These are phyloP conservation scores for Hyaena hyaena DNA, from an alignment of 2,113 vertebrate species.

Conservation along the genomic window DNA sequence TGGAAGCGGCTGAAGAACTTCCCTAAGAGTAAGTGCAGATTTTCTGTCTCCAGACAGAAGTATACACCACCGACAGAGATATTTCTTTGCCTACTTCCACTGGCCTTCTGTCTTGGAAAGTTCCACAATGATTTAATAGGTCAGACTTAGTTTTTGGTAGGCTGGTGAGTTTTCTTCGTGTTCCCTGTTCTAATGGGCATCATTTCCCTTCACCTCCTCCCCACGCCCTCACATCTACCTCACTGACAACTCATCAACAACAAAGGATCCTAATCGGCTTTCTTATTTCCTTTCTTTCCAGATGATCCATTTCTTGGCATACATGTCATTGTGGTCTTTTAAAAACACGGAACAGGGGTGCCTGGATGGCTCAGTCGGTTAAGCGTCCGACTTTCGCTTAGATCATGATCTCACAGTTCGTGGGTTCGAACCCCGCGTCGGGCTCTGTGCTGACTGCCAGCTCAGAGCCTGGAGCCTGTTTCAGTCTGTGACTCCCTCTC, in stretches of 20 bases:
- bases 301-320: background rate
- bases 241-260: background rate
- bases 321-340: background rate
- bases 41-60: background rate
- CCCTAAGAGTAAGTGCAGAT: background rate
- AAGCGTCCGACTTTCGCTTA: too few relatives aligned
- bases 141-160: background rate
- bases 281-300: background rate
- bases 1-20: background rate
- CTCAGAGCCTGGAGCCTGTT: too few relatives aligned
- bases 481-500: too few relatives aligned
- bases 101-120: background rate
- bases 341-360: too few relatives aligned
- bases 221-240: background rate
- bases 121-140: background rate
- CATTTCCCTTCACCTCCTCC: background rate
- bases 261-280: too few relatives aligned
- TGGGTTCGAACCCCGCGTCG: too few relatives aligned
- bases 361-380: too few relatives aligned
- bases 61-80: accelerated
- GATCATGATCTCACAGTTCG: too few relatives aligned
- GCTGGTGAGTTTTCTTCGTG: background rate
- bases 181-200: background rate
- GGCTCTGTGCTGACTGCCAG: too few relatives aligned
- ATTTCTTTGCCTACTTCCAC: background rate